A percentile compares a stretch with the other conserved stretches of the same genome.
phyloP scores from a whole-genome alignment of 1,140 invertebrate genomes.

The Aethina tumida region DNA sequence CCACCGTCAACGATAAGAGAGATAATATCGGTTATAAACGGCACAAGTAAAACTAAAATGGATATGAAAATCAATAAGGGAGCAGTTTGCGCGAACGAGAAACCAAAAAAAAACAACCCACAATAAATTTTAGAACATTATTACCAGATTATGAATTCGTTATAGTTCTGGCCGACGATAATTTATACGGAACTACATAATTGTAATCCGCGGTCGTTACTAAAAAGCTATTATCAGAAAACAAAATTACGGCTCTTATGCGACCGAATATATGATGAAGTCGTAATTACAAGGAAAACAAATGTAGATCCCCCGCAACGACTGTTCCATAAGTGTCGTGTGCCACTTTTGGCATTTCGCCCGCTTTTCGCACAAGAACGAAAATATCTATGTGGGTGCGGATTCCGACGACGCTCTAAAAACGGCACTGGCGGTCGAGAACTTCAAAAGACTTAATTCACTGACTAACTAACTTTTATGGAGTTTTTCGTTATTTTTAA shows the following conservation, averaged over 20 bases:
- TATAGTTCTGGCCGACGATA: constrained; percentile 6
- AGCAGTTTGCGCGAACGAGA: too few species aligned
- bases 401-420: too few species aligned
- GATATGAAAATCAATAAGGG: too few species aligned
- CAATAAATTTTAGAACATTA: constrained; percentile 7
- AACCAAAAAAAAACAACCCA: too few species aligned
- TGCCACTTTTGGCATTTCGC: constrained; percentile 14
- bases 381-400: constrained; percentile 20
- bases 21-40: too few species aligned
- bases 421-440: too few species aligned
- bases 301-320: constrained; percentile 10
- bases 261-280: constrained; percentile 10
- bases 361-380: constrained; percentile 11
- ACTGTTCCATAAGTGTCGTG: constrained; percentile 13
- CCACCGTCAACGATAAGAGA: too few species aligned
- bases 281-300: constrained; percentile 13
- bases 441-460: too few species aligned
- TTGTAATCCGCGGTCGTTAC: neutral
- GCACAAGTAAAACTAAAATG: too few species aligned
- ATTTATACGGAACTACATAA: constrained; percentile 6
- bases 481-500: too few species aligned
- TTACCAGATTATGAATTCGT: constrained; percentile 9
- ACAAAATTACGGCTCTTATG: constrained; percentile 1
- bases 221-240: constrained; percentile 4
- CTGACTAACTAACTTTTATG: too few species aligned